Evolutionary conservation across 2,888 invertebrate genomes (phyloP), one percentile per base, ranked within the genome.

Genomic region (Meiosimyza platycephala): DNA sequence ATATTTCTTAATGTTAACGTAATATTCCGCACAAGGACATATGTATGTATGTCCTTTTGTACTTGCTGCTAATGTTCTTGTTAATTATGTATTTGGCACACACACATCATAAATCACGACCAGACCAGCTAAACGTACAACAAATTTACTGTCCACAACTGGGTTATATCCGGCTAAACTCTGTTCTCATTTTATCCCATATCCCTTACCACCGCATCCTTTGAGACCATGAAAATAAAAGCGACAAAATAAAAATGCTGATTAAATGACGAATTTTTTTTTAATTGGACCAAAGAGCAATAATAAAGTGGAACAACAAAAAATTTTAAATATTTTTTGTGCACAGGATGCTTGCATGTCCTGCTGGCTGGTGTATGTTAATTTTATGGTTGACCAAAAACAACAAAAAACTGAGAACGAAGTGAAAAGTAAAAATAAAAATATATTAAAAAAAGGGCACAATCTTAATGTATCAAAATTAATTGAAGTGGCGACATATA

Each of bases 321-420:
- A 40, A 40, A 40, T 40, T 40, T 9, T 9, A 40, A 40, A 40
- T 40, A 9, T 40, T 40, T 40, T 40, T 40, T 9, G 40, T 28
- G 33, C 18, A 33, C 70, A 50, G 62, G 62, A 70, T 70, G 70
- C 62, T 70, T 54, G 70, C 70, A 70, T 70, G 70, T 70, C 70
- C 62, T 52, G 62, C 52, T 47, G 54, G 16, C 52, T 28, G 28
- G 28, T 28, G 52, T 63, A 62, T 52, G 62, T 70, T 51, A 62
- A 62, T 48, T 15, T 18, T 62, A 51, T 54, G 63, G 63, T 18
- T 9, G 18, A 48, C n/a, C 16, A 63, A 40, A 40, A 40, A 9
- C 9, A 40, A 40, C 6, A 40, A 6, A 40, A 40, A 40, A 40
- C 40, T 12, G 47, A 13, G 13, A 48, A 28, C 28, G 40, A 28